Conservation (phyloP, 2,888 invertebrate species). For the Keiferia lycopersicella region DNA sequence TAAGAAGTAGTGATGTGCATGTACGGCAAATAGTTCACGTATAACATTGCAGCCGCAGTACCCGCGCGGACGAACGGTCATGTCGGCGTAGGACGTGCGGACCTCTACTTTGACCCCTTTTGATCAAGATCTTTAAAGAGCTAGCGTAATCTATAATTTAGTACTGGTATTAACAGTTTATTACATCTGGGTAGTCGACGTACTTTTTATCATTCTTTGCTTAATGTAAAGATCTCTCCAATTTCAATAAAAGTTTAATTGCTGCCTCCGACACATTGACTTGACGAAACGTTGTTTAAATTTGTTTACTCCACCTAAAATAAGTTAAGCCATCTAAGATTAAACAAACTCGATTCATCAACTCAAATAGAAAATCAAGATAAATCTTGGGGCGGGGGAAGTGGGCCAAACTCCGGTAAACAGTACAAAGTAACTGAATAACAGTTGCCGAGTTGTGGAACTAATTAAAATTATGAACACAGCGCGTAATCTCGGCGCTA, state of each 20-base stretch:
- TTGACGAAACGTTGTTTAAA: conserved; percentile 1
- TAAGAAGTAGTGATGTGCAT: too few relatives aligned
- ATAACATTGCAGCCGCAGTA: conserved; percentile 9
- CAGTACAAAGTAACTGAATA: conserved; percentile 19
- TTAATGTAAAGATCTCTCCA: too few relatives aligned
- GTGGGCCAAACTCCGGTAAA: conserved; percentile 12
- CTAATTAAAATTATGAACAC: conserved; percentile 30
- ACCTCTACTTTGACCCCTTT: not conserved
- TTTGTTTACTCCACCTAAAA: not conserved
- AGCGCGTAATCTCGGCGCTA: conserved; percentile 26
- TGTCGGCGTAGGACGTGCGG: not conserved
- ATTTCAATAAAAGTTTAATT: not conserved
- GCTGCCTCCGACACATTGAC: not conserved
- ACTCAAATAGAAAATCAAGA: conserved; percentile 28
- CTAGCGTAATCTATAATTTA: too few relatives aligned
- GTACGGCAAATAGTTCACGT: conserved; percentile 11
- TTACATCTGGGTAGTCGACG: too few relatives aligned
- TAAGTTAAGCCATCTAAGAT: not conserved
- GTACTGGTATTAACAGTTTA: too few relatives aligned
- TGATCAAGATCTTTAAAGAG: too few relatives aligned
- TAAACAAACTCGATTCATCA: conserved; percentile 20
- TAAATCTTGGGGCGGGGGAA: not conserved
- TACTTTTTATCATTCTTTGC: too few relatives aligned
- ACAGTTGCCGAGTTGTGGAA: conserved; percentile 24
- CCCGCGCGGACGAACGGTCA: not conserved